A percentile compares a stretch with the other conserved stretches of the same genome.
Conservation (phyloP, 2,888 invertebrate genomes). For the Caradrina kadenii region DNA sequence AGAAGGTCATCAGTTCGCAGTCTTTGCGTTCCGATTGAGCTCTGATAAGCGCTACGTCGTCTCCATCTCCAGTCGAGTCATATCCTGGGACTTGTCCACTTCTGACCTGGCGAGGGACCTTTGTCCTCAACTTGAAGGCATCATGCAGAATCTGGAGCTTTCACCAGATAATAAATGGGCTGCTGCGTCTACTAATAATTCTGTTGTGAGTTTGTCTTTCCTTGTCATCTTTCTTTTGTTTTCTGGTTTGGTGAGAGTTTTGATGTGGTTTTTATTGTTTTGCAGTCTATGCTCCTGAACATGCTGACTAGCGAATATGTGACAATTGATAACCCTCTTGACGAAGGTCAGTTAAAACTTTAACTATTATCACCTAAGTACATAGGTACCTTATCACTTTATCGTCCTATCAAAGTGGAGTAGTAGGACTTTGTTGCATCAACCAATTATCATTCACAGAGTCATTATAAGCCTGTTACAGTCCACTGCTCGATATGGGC, state of each 20-base stretch:
- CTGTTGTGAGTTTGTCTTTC: conserved; percentile 91
- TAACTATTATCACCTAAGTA: background rate
- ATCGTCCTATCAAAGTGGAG: background rate
- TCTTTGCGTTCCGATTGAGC: conserved; percentile 97
- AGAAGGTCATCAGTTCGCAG: conserved; percentile 99
- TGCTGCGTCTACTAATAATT: conserved; percentile 98
- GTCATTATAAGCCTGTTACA: no score
- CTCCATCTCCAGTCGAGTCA: conserved; percentile 98
- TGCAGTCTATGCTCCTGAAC: conserved; percentile 96
- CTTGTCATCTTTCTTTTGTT: background rate
- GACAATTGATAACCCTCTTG: conserved; percentile 95
- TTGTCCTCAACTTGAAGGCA: conserved; percentile 97
- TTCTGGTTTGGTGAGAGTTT: background rate
- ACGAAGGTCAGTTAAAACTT: conserved; percentile 84
- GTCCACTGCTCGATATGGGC: no score
- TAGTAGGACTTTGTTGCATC: no score
- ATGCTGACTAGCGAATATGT: conserved; percentile 98
- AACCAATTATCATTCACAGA: no score
- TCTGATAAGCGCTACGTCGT: conserved; percentile 98
- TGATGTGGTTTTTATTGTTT: conserved; percentile 32
- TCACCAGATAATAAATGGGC: conserved; percentile 99
- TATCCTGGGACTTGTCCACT: conserved; percentile 99
- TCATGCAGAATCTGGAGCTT: conserved; percentile 97
- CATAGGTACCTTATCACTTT: no score
- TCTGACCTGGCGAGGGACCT: conserved; percentile 98